These are phyloP conservation scores for Melanocharis versteri DNA, from an alignment of 2,113 vertebrate genomes.

Conservation along the genomic window DNA sequence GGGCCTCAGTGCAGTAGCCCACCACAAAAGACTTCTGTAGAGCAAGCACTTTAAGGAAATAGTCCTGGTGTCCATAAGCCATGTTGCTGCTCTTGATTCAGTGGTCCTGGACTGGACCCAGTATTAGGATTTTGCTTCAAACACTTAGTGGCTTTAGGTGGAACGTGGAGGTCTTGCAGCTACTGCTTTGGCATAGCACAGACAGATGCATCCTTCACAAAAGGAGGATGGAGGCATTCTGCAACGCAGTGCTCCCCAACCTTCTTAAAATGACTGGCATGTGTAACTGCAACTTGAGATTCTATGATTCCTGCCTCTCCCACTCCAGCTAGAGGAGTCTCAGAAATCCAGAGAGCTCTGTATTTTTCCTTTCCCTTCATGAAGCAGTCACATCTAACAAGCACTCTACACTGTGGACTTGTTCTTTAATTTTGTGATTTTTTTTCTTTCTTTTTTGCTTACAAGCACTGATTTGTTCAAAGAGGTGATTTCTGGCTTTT, in stretches of 20 bases:
- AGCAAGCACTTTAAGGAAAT: background rate
- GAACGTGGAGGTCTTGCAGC: background rate
- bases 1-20: background rate
- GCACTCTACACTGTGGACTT: background rate
- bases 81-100: background rate
- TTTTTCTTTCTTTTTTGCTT: background rate
- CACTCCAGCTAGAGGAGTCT: background rate
- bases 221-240: background rate
- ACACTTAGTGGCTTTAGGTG: background rate
- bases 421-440: background rate
- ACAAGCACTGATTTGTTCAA: background rate
- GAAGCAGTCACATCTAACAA: background rate
- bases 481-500: background rate
- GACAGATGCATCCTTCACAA: background rate
- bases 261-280: background rate
- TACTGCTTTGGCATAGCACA: background rate
- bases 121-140: background rate
- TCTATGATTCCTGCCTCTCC: background rate
- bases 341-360: fast-evolving
- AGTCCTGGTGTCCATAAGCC: background rate
- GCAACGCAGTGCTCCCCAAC: background rate
- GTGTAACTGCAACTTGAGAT: background rate
- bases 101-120: background rate
- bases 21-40: background rate
- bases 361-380: background rate